Evolutionary conservation across 37 sponge, comb jelly and placozoan species (phyloP), one percentile per base, ranked within the genome.

Genomic region (Geodia barretti): DNA sequence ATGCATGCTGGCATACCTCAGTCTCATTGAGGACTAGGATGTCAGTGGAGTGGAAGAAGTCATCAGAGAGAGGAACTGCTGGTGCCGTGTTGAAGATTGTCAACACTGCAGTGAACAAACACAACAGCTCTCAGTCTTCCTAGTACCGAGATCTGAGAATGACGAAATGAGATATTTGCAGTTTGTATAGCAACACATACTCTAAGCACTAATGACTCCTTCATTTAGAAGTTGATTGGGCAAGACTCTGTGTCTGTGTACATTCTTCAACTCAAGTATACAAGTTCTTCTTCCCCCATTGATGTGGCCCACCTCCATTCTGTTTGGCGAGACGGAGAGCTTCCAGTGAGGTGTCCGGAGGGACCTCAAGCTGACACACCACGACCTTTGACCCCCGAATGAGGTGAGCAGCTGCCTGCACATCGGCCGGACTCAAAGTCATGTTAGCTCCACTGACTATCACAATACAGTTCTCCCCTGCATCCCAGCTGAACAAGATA

Each of bases 1-100:
- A 30, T 21, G 11, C 63, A 26, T 14, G 36, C 25, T 3, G 30
- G 28, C 76, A 39, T 70, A 92, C 98, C 88, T 98, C 99, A 26
- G 89, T 88, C 66, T 98, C 99, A 90, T 98, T 98, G 61, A 95
- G 75, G 75, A 97, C 96, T 39, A 98, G 74, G 47, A 96, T 90
- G 58, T 96, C 97, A 17, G 89, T 83, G 67, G 75, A 32, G 2
- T 81, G 30, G 43, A 77, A 98, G 69, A 78, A 84, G 34, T 86
- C 91, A n/a, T 78, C 41, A 30, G 29, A 60, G 1, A 98, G 81
- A 28, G 41, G 68, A 19, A 75, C 19, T 41, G 85, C 95, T 41
- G 97, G 97, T 1, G 97, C 97, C 67, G 92, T 89, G 75, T 97
- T 97, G 34, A 93, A 79, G 4, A 97, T 82, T 31, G 97, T 97